Evolutionary conservation across 2,888 invertebrate species (phyloP), one percentile per base, ranked within the genome.

Genomic region (Nomada ruficornis): DNA sequence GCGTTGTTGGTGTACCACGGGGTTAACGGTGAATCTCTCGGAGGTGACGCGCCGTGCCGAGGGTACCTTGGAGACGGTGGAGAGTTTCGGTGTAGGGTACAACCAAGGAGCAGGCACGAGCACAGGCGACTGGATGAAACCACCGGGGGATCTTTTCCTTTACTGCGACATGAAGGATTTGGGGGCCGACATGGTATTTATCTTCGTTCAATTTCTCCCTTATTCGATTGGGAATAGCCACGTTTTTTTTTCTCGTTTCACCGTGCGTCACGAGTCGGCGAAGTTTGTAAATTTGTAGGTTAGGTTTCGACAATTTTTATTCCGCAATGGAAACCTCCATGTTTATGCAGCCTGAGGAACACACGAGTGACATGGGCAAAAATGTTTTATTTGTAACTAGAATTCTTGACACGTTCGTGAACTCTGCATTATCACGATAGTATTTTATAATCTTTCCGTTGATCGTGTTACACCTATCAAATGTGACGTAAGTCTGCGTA

Each of bases 151-250:
- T 94, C 95, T 95, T 94, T 96, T 96, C 95, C 95, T 96, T 94
- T 95, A 95, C 94, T 94, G 95, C 94, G 96, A 96, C 95, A 96
- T 96, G 96, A 96, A 96, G 96, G 96, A 96, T 95, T 96, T 96
- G 96, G 96, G 96, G 95, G 96, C 96, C 95, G 96, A 96, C 95
- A 96, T 97, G 96, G 96, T 97, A 95, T 75, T 74, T 59, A 71
- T 62, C 50, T 52, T 50, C 15, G 50, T 54, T 59, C 71, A 54
- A 42, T 60, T 20, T 60, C 2, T 11, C n/a, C 52, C n/a, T 18
- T 20, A 44, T 70, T 26, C 15, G n/a, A n/a, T 4, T 23, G 11
- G 0, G 0, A 9, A 20, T 23, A 20, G 26, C 42, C 18, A 36
- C 62, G 23, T 13, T 36, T 60, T 26, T 72, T 44, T 18, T 60